Percentiles rank a stretch among this genome's conserved stretches.
Conservation (phyloP, 1,140 invertebrate genomes). For the Periplaneta americana region DNA sequence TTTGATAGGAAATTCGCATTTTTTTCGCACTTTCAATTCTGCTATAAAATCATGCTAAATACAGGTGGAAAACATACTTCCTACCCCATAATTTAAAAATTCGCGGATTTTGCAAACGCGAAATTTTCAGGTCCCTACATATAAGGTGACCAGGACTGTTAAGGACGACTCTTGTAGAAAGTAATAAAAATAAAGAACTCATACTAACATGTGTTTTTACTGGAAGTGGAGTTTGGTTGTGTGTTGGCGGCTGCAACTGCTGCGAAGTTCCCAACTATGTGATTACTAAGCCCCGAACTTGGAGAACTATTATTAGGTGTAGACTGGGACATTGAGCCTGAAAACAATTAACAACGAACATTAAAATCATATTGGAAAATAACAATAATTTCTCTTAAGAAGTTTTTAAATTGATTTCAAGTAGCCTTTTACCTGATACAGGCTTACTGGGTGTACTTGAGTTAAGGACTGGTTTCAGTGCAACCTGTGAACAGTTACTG, state of each 20-base stretch:
- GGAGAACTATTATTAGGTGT: constrained; percentile 53
- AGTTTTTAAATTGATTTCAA: background rate
- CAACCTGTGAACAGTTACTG: constrained; percentile 21
- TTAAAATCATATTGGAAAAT: background rate
- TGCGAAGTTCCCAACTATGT: constrained; percentile 52
- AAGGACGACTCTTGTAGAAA: no score
- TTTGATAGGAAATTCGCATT: no score
- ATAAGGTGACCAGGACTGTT: no score
- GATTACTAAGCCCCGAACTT: constrained; percentile 47
- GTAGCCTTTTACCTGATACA: constrained; percentile 24
- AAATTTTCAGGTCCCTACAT: no score
- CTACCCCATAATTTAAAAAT: no score
- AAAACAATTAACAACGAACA: background rate
- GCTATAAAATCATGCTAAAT: no score
- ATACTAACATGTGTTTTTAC: constrained; percentile 43
- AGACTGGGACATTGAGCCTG: constrained; percentile 25
- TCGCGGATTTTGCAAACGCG: no score
- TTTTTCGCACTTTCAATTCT: no score
- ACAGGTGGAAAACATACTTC: no score
- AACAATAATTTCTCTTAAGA: background rate
- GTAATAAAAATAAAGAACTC: background rate
- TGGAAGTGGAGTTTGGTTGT: constrained; percentile 42
- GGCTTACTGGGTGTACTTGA: constrained; percentile 27
- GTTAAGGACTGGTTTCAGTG: constrained; percentile 22
- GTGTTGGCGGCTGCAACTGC: constrained; percentile 51